phyloP scores from a whole-genome alignment of 1,140 invertebrate genomes.

The Dolichoris vasculosae region DNA sequence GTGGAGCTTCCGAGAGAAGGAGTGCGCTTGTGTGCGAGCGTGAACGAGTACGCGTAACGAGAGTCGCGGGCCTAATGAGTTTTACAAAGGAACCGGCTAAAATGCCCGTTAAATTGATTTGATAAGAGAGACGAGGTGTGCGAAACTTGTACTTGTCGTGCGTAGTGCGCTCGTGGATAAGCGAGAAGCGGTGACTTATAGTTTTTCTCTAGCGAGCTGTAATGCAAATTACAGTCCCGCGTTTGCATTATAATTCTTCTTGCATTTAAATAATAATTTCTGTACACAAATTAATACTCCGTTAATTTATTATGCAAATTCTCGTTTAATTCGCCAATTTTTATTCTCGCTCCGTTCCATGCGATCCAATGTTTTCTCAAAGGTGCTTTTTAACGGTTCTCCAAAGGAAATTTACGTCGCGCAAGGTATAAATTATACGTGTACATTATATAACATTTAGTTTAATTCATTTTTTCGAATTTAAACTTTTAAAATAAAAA shows the following conservation, averaged over 20 bases:
- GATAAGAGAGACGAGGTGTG: constrained; percentile 36
- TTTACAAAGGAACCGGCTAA: constrained; percentile 41
- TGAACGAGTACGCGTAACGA: not conserved
- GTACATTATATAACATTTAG: too few relatives aligned
- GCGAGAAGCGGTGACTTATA: constrained; percentile 25
- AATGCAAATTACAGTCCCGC: constrained; percentile 23
- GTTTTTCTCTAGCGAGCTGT: constrained; percentile 11
- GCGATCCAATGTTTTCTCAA: not conserved
- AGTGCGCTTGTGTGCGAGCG: not conserved
- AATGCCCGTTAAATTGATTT: constrained; percentile 52
- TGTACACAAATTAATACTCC: constrained; percentile 33
- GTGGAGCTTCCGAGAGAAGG: not conserved
- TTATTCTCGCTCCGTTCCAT: not conserved
- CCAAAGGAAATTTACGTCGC: not conserved
- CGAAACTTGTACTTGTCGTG: too few relatives aligned
- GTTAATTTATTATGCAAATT: constrained; percentile 20
- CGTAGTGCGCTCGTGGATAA: not conserved
- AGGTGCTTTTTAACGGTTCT: not conserved
- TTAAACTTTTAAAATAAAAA: too few relatives aligned
- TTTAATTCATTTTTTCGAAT: too few relatives aligned
- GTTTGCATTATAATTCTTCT: too few relatives aligned
- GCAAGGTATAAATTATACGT: not conserved
- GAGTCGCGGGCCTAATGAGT: constrained; percentile 44
- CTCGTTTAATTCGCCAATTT: not conserved
- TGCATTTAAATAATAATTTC: constrained; percentile 9